These are phyloP conservation scores for Chrosomus eos DNA, from an alignment of 2,797 vertebrate genomes.

Conservation along the genomic window DNA sequence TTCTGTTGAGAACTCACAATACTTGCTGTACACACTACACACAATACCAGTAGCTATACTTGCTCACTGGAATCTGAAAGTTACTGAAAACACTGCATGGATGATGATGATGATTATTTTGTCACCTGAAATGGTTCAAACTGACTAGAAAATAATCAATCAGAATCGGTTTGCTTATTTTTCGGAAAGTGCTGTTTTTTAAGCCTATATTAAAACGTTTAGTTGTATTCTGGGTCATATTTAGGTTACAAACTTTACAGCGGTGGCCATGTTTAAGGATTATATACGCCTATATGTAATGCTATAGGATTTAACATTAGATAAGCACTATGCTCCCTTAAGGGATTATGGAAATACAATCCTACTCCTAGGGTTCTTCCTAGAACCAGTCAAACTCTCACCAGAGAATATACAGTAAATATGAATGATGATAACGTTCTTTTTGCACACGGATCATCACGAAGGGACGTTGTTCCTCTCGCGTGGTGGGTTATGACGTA, in stretches of 20 bases:
- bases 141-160: not conserved
- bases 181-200: not conserved
- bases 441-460: not conserved
- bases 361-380: not conserved
- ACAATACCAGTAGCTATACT: not conserved
- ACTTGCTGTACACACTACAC: too few relatives aligned
- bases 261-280: not conserved
- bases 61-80: too few relatives aligned
- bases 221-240: not conserved
- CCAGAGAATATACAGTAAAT: not conserved
- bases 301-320: not conserved
- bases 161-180: not conserved
- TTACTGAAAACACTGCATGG: not conserved
- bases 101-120: not conserved
- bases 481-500: slow-evolving; percentile 17
- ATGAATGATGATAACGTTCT: not conserved
- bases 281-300: not conserved
- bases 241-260: not conserved
- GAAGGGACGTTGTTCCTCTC: not conserved
- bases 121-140: not conserved
- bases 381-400: not conserved
- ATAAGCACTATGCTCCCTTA: not conserved
- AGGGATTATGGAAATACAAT: slow-evolving; percentile 7
- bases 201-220: too few relatives aligned
- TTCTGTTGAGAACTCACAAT: not conserved